Evolutionary conservation across 1,140 invertebrate genomes (phyloP), one percentile per base, ranked within the genome.

Genomic region (Ceratoteleas bidentatus): DNA sequence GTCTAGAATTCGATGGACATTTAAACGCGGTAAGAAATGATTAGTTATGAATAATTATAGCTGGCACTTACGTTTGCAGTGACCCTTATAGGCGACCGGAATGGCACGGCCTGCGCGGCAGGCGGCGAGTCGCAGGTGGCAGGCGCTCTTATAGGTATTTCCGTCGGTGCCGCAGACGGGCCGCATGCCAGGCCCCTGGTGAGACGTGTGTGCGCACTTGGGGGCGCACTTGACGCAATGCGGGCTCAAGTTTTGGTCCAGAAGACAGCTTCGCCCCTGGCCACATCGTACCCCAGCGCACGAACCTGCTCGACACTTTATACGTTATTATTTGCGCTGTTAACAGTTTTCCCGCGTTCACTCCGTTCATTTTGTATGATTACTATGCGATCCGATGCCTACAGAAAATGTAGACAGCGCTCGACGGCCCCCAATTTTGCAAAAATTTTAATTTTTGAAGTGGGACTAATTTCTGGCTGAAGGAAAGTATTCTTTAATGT

Each of bases 111-210:
- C 96, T 62, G 93, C 93, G 82, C 94, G 93, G 90, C 97, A 98
- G 16, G 97, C 95, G 62, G 95, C 95, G 80, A 95, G 94, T 85
- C 95, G 93, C 86, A 98, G 92, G 89, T 97, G 95, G 92, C 97
- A 98, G 70, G 95, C 93, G 88, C 96, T 97, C 68, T 94, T 94
- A 92, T 98, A 98, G 32, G 97, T 98, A 72, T 94, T 92, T 14
- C 96, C 96, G 92, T 98, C 96, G 40, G 94, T 94, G 0, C 96
- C 97, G 92, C 97, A 98, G 8, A 98, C 95, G 45, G 94, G 93
- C 85, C 93, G 90, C 65, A 89, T 88, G 70, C 89, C 81, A 75
- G 89, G 87, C 47, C 91, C 86, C 58, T 92, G 92, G 45, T 92
- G 92, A 47, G 82, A 82, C 33, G 76, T 79, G 53, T 87, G 87